phyloP scores from a whole-genome alignment of 2,888 invertebrate genomes.

The Cephus sareptanus region DNA sequence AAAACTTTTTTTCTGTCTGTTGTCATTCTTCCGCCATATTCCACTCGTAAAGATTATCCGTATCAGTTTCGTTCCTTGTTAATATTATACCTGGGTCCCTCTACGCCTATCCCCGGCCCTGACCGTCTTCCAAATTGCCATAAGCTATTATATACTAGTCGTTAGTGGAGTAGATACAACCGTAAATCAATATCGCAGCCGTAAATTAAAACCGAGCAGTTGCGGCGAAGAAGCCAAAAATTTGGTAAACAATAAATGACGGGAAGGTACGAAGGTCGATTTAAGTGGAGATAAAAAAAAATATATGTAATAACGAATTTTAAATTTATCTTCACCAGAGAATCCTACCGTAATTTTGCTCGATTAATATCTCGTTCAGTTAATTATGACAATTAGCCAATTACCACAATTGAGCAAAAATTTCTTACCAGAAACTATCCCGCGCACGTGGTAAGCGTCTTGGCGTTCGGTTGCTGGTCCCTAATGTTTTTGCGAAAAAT shows the following conservation, averaged over 20 bases:
- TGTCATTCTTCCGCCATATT: not conserved
- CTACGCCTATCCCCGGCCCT: not conserved
- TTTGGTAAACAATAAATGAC: not conserved
- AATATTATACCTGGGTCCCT: not conserved
- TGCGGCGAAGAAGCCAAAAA: not conserved
- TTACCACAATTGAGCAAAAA: slow-evolving; percentile 54
- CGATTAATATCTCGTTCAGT: slow-evolving; percentile 18
- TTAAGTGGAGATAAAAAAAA: not conserved
- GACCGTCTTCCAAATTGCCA: not conserved
- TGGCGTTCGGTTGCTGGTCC: not conserved
- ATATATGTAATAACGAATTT: not conserved
- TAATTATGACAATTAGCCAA: slow-evolving; percentile 57
- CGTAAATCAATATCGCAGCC: not conserved
- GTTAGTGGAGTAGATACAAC: not conserved
- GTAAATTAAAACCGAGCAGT: not conserved
- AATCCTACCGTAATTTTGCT: too few species aligned
- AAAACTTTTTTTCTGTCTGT: not conserved
- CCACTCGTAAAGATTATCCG: not conserved
- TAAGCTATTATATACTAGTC: not conserved
- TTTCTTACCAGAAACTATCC: slow-evolving; percentile 38
- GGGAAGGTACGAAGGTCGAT: not conserved
- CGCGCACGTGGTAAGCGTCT: not conserved
- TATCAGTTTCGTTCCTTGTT: not conserved
- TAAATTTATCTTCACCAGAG: too few species aligned
- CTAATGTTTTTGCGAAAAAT: not conserved